A percentile compares a stretch with the other conserved stretches of the same genome.
phyloP scores from a whole-genome alignment of 2,888 invertebrate genomes.

The Volucella inflata region DNA sequence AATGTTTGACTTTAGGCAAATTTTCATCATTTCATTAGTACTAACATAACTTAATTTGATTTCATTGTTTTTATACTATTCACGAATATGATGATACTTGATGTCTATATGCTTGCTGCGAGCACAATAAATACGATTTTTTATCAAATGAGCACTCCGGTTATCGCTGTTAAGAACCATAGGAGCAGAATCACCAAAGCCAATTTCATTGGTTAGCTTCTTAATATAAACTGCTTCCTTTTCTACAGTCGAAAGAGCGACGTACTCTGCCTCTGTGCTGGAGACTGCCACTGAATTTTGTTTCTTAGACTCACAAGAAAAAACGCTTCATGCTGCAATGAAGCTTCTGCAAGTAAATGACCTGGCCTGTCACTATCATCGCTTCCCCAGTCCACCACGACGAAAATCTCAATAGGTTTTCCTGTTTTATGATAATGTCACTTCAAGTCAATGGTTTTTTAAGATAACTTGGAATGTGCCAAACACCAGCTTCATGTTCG shows the following conservation, averaged over 20 bases:
- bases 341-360: conserved; percentile 67
- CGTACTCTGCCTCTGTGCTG: too few relatives aligned
- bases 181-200: background rate
- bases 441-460: conserved; percentile 53
- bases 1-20: conserved; percentile 15
- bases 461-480: conserved; percentile 74
- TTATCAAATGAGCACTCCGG: conserved; percentile 41
- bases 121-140: conserved; percentile 44
- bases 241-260: conserved; percentile 52
- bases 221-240: conserved; percentile 59
- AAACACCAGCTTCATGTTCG: conserved; percentile 73
- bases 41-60: conserved; percentile 36
- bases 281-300: too few relatives aligned
- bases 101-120: conserved; percentile 53
- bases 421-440: too few relatives aligned
- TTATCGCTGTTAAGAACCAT: conserved; percentile 42
- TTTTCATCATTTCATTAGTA: conserved; percentile 31
- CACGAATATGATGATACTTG: conserved; percentile 36
- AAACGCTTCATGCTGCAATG: conserved; percentile 42
- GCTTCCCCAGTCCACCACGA: conserved; percentile 76
- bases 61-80: conserved; percentile 23
- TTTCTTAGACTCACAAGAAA: too few relatives aligned
- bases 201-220: conserved; percentile 31
- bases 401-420: conserved; percentile 57
- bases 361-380: conserved; percentile 62